Evolutionary conservation across 2,797 vertebrate genomes (phyloP), one percentile per base, ranked within the genome.

Genomic region (Gambelia wislizenii): DNA sequence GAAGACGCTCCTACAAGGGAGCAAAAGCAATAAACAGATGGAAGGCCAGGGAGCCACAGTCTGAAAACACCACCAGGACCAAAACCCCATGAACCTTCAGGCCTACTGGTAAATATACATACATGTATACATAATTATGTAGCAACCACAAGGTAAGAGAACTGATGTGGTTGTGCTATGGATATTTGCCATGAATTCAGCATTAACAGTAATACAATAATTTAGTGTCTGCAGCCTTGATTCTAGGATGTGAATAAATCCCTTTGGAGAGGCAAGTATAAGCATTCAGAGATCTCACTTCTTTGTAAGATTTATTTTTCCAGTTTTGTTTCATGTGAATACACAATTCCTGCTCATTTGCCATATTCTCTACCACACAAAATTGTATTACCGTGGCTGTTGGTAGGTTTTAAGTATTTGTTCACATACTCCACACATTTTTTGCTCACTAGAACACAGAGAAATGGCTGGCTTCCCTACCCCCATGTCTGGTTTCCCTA

Each of bases 1-100:
- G 83, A 91, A 90, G 44, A 72, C 42, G 2, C 49, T 90, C 75
- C n/a, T 95, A 1, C 49, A 89, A 25, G 82, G 80, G 6, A 84
- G 22, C n/a, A 16, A 88, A 13, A 44, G 74, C 30, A 54, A 36
- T 42, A 80, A 67, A 1, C 70, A 83, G 12, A 5, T 79, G 8
- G 13, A 78, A 44, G 9, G 16, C 30, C 4, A 52, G 9, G 44
- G 4, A 2, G 33, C n/a, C 67, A 52, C 16, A 18, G 72, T 84
- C 49, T 54, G n/a, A 72, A 5, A 83, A 0, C 49, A 36, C 16
- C 77, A 83, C 33, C 86, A 54, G 6, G 6, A 10, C 61, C 39
- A 44, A 77, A 64, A 6, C 10, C 10, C 7, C 36, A 69, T 52
- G 10, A 7, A 69, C 2, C n/a, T 44, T 2, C n/a, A 61, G 54